phyloP scores from a whole-genome alignment of 1,140 invertebrate species.

The Pectinophora gossypiella region DNA sequence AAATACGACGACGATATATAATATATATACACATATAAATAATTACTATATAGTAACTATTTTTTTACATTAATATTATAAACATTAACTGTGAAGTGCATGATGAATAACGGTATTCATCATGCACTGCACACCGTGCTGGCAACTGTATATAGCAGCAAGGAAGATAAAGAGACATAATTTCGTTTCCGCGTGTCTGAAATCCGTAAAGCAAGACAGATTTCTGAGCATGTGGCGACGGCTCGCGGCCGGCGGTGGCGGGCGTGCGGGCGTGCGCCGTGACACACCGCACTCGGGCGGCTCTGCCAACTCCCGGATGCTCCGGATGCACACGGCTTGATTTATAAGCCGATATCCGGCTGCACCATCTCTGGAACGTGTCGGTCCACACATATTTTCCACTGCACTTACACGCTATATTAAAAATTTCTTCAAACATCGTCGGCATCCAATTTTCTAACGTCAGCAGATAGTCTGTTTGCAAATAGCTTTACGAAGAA shows the following conservation, averaged over 20 bases:
- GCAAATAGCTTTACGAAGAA: not conserved
- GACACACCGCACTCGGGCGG: slow-evolving; percentile 12
- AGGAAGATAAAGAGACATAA: not conserved
- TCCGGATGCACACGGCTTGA: slow-evolving; percentile 40
- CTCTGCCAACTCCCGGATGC: slow-evolving; percentile 15
- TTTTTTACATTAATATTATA: no score
- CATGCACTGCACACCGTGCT: not conserved
- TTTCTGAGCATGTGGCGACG: not conserved
- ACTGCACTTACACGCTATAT: not conserved
- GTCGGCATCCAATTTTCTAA: not conserved
- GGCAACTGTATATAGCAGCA: not conserved
- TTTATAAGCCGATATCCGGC: slow-evolving; percentile 46
- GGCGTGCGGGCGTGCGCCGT: not conserved
- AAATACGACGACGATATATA: no score
- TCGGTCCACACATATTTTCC: not conserved
- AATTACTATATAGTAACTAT: no score
- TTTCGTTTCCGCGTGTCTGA: not conserved
- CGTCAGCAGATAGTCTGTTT: not conserved
- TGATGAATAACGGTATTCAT: no score
- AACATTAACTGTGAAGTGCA: no score
- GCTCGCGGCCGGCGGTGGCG: not conserved
- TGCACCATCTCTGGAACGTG: slow-evolving; percentile 13
- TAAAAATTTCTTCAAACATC: not conserved
- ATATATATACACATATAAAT: no score
- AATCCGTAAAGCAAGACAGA: not conserved